phyloP scores from a whole-genome alignment of 2,888 invertebrate genomes.

The Idaea straminata region DNA sequence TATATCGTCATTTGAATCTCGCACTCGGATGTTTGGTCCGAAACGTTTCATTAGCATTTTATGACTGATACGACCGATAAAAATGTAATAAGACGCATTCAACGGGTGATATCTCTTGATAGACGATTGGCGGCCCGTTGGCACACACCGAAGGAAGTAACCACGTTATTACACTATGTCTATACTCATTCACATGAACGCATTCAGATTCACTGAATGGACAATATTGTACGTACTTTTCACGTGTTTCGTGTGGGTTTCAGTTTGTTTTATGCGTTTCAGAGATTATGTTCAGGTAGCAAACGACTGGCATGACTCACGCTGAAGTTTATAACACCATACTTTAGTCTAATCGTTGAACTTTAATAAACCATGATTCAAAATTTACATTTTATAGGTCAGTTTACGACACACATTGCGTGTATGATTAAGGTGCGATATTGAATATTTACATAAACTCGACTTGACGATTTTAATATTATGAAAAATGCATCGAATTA shows the following conservation, averaged over 20 bases:
- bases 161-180: conserved; percentile 54
- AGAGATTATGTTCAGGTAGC: conserved; percentile 38
- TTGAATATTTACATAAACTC: neutral
- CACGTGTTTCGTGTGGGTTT: conserved; percentile 47
- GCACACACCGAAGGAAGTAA: conserved; percentile 60
- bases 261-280: conserved; percentile 53
- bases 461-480: neutral
- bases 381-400: neutral
- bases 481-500: neutral
- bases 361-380: conserved; percentile 4
- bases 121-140: conserved; percentile 61
- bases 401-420: neutral
- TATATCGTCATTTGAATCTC: conserved; percentile 78
- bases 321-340: neutral
- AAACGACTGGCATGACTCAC: conserved; percentile 9
- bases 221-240: conserved; percentile 49
- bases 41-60: conserved; percentile 79
- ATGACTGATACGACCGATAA: conserved; percentile 79
- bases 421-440: conserved; percentile 1
- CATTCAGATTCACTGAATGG: conserved; percentile 64
- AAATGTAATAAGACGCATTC: conserved; percentile 78
- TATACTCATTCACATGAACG: conserved; percentile 57
- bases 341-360: neutral
- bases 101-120: conserved; percentile 72
- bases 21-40: conserved; percentile 79